Conservation (phyloP, 1,140 invertebrate species). For the Nymphalis io region DNA sequence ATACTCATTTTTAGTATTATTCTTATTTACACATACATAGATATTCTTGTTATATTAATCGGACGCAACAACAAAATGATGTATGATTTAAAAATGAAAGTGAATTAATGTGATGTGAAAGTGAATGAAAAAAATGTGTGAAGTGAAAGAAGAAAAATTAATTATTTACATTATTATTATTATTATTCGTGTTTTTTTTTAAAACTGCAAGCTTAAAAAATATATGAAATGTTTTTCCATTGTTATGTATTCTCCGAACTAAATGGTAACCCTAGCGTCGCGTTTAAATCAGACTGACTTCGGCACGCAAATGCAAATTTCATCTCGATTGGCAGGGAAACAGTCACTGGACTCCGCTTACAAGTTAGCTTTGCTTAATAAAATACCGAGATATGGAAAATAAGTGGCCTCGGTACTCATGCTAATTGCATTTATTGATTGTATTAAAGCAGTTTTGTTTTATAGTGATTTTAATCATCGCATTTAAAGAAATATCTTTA, state of each 20-base stretch:
- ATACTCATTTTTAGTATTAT: no score
- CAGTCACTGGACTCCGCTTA: constrained; percentile 32
- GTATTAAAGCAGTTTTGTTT: background rate
- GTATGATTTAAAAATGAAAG: no score
- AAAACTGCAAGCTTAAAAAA: background rate
- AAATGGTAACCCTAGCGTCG: constrained; percentile 15
- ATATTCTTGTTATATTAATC: no score
- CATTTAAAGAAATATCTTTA: no score
- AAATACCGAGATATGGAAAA: constrained; percentile 17
- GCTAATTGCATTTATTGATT: constrained; percentile 11
- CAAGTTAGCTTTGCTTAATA: constrained; percentile 16
- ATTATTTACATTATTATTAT: no score
- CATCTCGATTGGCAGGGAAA: constrained; percentile 58
- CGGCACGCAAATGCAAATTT: constrained; percentile 62
- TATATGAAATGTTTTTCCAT: background rate
- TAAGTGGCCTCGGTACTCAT: constrained; percentile 18
- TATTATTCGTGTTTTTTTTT: no score
- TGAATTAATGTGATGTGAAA: no score
- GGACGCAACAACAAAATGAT: no score
- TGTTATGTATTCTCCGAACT: background rate
- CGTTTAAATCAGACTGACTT: constrained; percentile 50
- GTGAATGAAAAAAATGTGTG: no score
- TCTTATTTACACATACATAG: no score
- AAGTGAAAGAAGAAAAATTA: no score
- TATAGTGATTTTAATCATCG: background rate